Evolutionary conservation across 2,797 vertebrate genomes (phyloP).

Genomic region (Pampus argenteus): DNA sequence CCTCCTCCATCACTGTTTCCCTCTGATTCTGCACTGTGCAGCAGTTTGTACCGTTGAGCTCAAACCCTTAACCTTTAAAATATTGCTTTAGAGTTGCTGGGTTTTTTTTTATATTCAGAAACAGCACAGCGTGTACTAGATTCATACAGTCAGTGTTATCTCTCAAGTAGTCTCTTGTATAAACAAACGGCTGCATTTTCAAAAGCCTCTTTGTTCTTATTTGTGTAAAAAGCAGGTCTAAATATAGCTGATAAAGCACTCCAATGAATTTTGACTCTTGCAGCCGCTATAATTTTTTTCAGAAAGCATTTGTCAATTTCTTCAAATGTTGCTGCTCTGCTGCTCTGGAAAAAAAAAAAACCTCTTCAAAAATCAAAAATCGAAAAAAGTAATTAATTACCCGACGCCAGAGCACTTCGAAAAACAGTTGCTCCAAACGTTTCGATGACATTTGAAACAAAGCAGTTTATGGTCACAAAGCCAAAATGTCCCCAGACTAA

Average conservation of each 20-base stretch:
- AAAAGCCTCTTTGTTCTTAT: slow-evolving; percentile 8
- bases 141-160: too few species aligned
- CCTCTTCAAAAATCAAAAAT: slow-evolving; percentile 71
- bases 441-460: slow-evolving; percentile 24
- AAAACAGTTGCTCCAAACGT: slow-evolving; percentile 31
- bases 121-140: fast-evolving
- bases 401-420: slow-evolving; percentile 22
- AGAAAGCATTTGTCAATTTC: slow-evolving; percentile 61
- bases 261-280: slow-evolving; percentile 38
- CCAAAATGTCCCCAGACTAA: background rate
- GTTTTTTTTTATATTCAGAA: background rate
- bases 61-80: slow-evolving; percentile 46
- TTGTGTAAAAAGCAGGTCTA: slow-evolving; percentile 21
- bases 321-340: slow-evolving; percentile 54
- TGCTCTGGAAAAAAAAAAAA: slow-evolving; percentile 63
- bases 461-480: slow-evolving; percentile 4
- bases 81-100: background rate
- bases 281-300: slow-evolving; percentile 52
- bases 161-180: slow-evolving; percentile 9
- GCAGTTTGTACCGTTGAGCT: slow-evolving; percentile 47
- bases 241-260: slow-evolving; percentile 34
- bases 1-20: slow-evolving; percentile 66
- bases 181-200: slow-evolving; percentile 13
- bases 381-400: slow-evolving; percentile 74
- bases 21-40: slow-evolving; percentile 57